A percentile compares a stretch with the other conserved stretches of the same genome.
These are phyloP conservation scores for Lasius platythorax DNA, from an alignment of 2,888 invertebrate genomes.

Conservation along the genomic window DNA sequence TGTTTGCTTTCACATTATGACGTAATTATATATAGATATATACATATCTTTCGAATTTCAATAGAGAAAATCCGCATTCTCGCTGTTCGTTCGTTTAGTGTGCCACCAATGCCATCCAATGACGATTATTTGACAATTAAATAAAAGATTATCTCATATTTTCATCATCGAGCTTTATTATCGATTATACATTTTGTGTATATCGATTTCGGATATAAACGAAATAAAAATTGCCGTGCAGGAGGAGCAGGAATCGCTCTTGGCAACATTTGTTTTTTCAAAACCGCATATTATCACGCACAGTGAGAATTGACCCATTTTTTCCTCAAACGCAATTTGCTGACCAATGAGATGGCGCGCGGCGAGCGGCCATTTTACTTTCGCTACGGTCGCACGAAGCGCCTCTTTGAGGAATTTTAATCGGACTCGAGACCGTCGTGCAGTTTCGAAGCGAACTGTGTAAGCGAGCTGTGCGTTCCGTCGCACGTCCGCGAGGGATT, in stretches of 20 bases:
- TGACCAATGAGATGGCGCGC: slow-evolving; percentile 25
- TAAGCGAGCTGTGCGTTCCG: neutral
- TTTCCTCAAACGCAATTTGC: neutral
- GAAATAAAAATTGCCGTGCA: neutral
- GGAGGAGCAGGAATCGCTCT: neutral
- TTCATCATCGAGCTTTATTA: neutral
- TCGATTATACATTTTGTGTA: neutral
- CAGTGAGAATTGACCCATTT: neutral
- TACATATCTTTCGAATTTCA: slow-evolving; percentile 40
- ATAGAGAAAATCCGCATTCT: neutral
- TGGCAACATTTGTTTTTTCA: neutral
- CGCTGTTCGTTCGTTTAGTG: neutral
- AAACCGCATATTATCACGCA: neutral
- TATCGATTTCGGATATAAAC: neutral
- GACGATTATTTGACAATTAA: neutral
- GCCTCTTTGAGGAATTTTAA: slow-evolving; percentile 14
- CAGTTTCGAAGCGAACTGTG: slow-evolving; percentile 8
- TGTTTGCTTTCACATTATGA: neutral
- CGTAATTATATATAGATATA: neutral
- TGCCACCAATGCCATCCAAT: neutral
- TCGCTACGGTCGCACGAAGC: slow-evolving; percentile 83
- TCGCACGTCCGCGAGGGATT: neutral
- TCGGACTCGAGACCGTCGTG: slow-evolving; percentile 50
- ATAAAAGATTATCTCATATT: neutral
- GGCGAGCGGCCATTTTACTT: slow-evolving; percentile 80